A percentile compares a stretch with the other conserved stretches of the same genome.
phyloP scores from a whole-genome alignment of 1,140 invertebrate genomes.

The Lysiphlebus fabarum region DNA sequence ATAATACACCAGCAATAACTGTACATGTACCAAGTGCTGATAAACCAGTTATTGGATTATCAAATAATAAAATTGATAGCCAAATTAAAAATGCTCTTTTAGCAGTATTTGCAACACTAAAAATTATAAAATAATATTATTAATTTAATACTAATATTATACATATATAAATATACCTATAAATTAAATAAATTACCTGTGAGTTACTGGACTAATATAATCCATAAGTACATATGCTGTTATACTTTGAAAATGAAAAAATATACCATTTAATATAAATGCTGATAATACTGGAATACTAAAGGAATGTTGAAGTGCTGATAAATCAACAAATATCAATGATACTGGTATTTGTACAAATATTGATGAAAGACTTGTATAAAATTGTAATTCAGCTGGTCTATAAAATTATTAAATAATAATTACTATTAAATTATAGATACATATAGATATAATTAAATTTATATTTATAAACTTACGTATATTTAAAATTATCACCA shows the following conservation, averaged over 20 bases:
- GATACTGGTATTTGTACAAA: slow-evolving; percentile 77
- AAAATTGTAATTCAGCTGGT: slow-evolving; percentile 83
- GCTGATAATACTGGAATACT: slow-evolving; percentile 60
- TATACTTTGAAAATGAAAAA: slow-evolving; percentile 86
- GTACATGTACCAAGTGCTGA: slow-evolving; percentile 73
- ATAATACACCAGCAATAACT: slow-evolving; percentile 74
- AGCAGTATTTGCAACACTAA: slow-evolving; percentile 81
- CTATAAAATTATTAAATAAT: slow-evolving; percentile 53
- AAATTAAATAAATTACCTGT: slow-evolving; percentile 78
- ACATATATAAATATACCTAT: too few species aligned
- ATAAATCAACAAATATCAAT: slow-evolving; percentile 67
- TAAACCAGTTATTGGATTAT: slow-evolving; percentile 74
- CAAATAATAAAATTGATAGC: slow-evolving; percentile 77
- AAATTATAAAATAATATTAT: too few species aligned
- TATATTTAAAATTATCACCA: slow-evolving; percentile 75
- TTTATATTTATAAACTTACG: slow-evolving; percentile 59
- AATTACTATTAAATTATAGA: slow-evolving; percentile 7
- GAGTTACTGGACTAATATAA: slow-evolving; percentile 82
- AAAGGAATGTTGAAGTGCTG: slow-evolving; percentile 53
- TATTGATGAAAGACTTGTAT: slow-evolving; percentile 75
- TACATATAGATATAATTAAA: slow-evolving; percentile 3
- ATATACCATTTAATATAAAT: slow-evolving; percentile 74
- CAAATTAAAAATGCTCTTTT: slow-evolving; percentile 82
- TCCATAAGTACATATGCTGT: slow-evolving; percentile 83
- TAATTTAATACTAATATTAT: slow-evolving; percentile 1